phyloP scores from a whole-genome alignment of 2,797 vertebrate species.

The Poliocrania exsul region DNA sequence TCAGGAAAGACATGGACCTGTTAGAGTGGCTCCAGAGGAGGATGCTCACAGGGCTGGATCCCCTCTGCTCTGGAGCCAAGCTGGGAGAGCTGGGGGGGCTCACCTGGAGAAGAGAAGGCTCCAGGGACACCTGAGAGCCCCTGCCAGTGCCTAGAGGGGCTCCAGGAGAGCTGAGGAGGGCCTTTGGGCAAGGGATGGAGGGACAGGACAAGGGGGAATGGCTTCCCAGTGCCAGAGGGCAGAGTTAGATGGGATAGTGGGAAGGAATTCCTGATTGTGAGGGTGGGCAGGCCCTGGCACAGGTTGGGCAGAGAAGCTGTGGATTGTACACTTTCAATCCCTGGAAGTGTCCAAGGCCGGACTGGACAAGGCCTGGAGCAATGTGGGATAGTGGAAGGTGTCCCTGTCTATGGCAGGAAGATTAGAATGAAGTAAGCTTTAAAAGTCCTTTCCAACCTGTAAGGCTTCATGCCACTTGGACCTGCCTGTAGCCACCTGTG shows the following conservation, averaged over 20 bases:
- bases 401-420: neutral
- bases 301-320: neutral
- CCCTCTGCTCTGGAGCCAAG: neutral
- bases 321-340: neutral
- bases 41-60: neutral
- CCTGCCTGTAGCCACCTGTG: neutral
- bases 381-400: rapidly evolving
- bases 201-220: neutral
- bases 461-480: neutral
- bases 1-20: neutral
- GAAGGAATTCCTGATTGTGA: rapidly evolving
- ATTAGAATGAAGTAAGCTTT: neutral
- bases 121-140: neutral
- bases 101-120: neutral
- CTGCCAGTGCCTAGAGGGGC: neutral
- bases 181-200: neutral
- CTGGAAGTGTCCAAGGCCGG: neutral
- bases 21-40: rapidly evolving
- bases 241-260: rapidly evolving
- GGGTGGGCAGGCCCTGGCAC: neutral
- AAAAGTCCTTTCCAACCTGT: neutral
- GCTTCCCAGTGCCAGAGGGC: neutral
- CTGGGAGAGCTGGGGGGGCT: neutral
- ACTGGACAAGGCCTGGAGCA: rapidly evolving
- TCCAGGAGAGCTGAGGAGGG: neutral